Conservation (phyloP, 30 jellyfish, hydroid and myxozoan genomes). For the Aurelia sp. region DNA sequence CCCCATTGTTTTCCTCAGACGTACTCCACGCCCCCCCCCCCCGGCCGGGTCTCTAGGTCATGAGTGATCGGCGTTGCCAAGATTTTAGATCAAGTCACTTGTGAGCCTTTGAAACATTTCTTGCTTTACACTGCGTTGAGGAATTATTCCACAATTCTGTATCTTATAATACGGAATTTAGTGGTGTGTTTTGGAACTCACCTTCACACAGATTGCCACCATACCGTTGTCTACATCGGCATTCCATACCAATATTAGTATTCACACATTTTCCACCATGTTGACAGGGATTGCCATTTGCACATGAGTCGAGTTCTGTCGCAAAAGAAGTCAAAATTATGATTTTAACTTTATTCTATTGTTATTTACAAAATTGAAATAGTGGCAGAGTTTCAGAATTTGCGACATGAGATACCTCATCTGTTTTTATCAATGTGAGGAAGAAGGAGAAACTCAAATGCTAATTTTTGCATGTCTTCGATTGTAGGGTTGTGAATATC, state of each 20-base stretch:
- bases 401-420: no score
- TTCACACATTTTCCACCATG: slow-evolving; percentile 87
- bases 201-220: slow-evolving; percentile 84
- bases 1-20: no score
- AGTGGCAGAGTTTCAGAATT: no score
- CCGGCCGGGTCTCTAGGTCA: no score
- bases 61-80: no score
- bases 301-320: slow-evolving; percentile 64
- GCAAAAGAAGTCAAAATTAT: neutral
- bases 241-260: slow-evolving; percentile 62
- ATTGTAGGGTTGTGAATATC: no score
- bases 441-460: no score
- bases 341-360: no score
- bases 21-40: no score
- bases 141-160: neutral
- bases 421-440: no score
- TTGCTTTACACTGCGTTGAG: neutral
- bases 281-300: slow-evolving; percentile 78
- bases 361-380: no score
- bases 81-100: neutral
- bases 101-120: neutral
- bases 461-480: no score
- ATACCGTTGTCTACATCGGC: slow-evolving; percentile 79
- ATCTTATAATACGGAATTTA: neutral
- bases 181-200: neutral